Evolutionary conservation across 2,113 vertebrate genomes (phyloP), one percentile per base, ranked within the genome.

Genomic region (Ondatra zibethicus): DNA sequence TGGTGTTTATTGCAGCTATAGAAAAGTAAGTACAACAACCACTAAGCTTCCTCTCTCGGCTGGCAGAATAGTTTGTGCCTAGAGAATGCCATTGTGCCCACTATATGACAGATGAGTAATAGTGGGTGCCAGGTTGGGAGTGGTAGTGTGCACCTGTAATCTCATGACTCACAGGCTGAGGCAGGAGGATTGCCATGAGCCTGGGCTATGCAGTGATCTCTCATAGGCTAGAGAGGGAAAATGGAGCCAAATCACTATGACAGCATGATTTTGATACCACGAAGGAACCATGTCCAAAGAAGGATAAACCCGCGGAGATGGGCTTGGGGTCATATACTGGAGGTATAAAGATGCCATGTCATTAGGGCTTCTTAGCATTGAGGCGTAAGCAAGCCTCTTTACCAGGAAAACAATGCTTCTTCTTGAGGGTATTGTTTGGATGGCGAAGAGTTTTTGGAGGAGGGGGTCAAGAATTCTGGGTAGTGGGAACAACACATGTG

Each of bases 211-310:
- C 21, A 52, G 31, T 11, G 50, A 81, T 17, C 50, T 80, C 50
- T 29, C 33, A 33, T 25, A 36, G 29, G 42, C 21, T 63, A 68
- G 39, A 90, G 12, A 87, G 29, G 29, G 39, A 86, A 52, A 73
- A 66, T 21, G 65, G 85, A 72, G 13, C n/a, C 90, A 82, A 82
- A 88, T 63, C 58, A 76, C 47, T 39, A 63, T 21, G 72, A 25
- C 47, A 45, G 16, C 0, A 0, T 52, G 33, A 33, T 63, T 8
- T 80, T 66, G 21, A 39, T 14, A 45, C 36, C 27, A 61, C 0
- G 14, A 76, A 45, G 52, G 29, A 81, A 50, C 52, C 58, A 52
- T 17, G 29, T 45, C 80, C 66, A 27, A 27, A 45, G 58, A 73
- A 82, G 73, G 25, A 19, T 27, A 61, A 33, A 31, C 19, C 13